Percentiles rank a stretch among this genome's conserved stretches.
Evolutionary conservation across 2,113 vertebrate genomes (phyloP).

Genomic region (Oryzias curvinotus): DNA sequence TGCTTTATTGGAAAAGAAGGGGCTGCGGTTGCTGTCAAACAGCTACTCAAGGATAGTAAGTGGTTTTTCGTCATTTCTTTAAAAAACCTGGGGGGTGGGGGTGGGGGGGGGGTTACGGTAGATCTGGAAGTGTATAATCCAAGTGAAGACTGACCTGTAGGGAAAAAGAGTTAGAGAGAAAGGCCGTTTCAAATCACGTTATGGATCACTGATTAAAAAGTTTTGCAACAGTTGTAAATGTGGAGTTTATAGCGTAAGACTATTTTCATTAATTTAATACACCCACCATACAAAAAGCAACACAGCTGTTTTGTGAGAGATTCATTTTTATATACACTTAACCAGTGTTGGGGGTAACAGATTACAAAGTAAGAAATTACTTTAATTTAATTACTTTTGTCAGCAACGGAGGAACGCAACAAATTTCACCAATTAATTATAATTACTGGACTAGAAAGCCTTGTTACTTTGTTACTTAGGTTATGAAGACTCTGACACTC

Average conservation of each 20-base stretch:
- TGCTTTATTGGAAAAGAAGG: conserved; percentile 43
- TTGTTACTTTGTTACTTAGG: too few species aligned
- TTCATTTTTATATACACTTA: too few species aligned
- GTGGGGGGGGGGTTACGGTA: conserved; percentile 14
- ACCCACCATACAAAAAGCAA: too few species aligned
- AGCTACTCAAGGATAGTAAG: conserved; percentile 39
- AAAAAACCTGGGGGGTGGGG: conserved; percentile 5
- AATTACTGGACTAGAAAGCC: too few species aligned
- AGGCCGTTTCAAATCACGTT: conserved; percentile 37
- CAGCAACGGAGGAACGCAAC: too few species aligned
- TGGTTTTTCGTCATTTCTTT: conserved; percentile 15
- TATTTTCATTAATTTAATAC: not conserved
- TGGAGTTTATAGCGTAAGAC: not conserved
- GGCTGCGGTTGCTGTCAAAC: conserved; percentile 59
- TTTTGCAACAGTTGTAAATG: conserved; percentile 13
- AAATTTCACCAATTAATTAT: too few species aligned
- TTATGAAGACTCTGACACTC: too few species aligned
- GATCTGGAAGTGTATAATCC: conserved; percentile 40
- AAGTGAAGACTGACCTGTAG: conserved; percentile 49
- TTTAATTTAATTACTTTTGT: too few species aligned
- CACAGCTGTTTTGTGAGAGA: too few species aligned
- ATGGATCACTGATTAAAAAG: conserved; percentile 37
- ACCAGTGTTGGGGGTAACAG: too few species aligned
- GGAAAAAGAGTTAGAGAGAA: conserved; percentile 31
- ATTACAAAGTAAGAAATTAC: too few species aligned